phyloP scores from a whole-genome alignment of 92 coral and sea anemone genomes.

The Epizoanthus scotinus region DNA sequence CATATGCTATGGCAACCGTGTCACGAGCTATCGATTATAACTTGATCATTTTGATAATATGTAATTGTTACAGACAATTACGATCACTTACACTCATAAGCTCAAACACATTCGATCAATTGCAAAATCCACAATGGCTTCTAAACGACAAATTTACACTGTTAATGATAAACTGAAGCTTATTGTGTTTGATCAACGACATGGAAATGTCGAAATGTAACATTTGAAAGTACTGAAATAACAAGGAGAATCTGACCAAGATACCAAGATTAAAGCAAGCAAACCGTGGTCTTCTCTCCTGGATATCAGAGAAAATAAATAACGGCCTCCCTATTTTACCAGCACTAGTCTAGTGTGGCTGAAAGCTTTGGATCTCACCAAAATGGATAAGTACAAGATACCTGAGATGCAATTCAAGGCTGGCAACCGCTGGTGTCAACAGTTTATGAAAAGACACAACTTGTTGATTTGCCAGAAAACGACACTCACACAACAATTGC shows the following conservation, averaged over 20 bases:
- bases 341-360: constrained; percentile 31
- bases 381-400: constrained; percentile 33
- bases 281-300: constrained; percentile 27
- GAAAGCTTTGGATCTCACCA: constrained; percentile 43
- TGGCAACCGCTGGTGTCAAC: constrained; percentile 33
- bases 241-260: background rate
- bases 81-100: too few relatives aligned
- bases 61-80: too few relatives aligned
- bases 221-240: too few relatives aligned
- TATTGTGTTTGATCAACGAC: too few relatives aligned
- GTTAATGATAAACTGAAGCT: too few relatives aligned
- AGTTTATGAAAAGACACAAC: constrained; percentile 43
- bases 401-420: constrained; percentile 39
- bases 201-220: too few relatives aligned
- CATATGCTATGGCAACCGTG: too few relatives aligned
- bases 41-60: too few relatives aligned
- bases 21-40: too few relatives aligned
- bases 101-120: too few relatives aligned
- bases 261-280: constrained; percentile 4
- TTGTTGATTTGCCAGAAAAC: constrained; percentile 47
- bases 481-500: constrained; percentile 41
- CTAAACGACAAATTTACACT: too few relatives aligned
- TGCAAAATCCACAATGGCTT: too few relatives aligned
- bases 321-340: constrained; percentile 48
- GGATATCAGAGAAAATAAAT: constrained; percentile 48